Conservation (phyloP, 35 echinoderm and acorn worm species). For the Strongylocentrotus purpuratus region DNA sequence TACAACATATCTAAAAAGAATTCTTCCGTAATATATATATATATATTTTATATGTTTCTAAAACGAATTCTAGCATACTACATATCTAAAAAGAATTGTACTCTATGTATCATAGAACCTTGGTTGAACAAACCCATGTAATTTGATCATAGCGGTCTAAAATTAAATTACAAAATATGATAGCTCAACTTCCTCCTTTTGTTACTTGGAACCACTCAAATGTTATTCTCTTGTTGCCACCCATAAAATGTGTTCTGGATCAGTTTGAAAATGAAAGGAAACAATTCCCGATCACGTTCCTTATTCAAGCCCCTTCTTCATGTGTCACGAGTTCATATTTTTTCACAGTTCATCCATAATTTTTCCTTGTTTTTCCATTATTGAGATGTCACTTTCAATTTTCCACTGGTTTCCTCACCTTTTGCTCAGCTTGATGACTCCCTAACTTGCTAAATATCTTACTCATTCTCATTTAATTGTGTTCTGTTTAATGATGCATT, state of each 20-base stretch:
- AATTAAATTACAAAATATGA: conserved; percentile 6
- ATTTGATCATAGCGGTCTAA: not conserved
- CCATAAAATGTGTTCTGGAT: not conserved
- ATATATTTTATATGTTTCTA: no score
- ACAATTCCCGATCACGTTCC: not conserved
- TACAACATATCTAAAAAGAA: no score
- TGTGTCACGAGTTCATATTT: not conserved
- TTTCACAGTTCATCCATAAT: not conserved
- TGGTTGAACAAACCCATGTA: not conserved
- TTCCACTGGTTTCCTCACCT: not conserved
- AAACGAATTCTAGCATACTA: no score
- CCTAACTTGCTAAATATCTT: not conserved
- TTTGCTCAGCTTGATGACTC: not conserved
- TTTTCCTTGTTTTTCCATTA: not conserved
- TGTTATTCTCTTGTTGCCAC: not conserved
- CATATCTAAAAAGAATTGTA: no score
- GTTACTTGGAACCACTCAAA: not conserved
- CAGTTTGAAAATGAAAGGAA: not conserved
- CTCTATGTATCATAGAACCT: not conserved
- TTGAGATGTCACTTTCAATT: not conserved
- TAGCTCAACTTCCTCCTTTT: not conserved
- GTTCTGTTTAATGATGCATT: not conserved
- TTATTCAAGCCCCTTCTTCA: not conserved
- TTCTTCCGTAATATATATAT: no score
- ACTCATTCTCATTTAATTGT: not conserved